phyloP scores from a whole-genome alignment of 2,113 vertebrate species.

The Cromileptes altivelis region DNA sequence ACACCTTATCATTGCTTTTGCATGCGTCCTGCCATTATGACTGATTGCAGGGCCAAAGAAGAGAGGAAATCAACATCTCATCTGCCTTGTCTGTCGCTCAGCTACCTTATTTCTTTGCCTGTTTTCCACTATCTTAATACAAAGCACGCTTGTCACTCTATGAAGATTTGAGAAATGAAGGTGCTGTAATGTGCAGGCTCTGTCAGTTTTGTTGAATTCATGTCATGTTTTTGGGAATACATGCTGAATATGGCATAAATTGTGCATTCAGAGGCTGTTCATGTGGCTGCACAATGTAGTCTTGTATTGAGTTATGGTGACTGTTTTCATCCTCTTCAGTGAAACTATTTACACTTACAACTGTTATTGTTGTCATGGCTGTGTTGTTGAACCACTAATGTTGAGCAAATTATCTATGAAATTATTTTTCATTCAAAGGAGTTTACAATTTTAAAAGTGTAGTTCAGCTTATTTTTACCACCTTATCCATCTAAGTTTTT shows the following conservation, averaged over 20 bases:
- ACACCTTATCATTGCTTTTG: slow-evolving; percentile 76
- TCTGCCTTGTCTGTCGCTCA: slow-evolving; percentile 30
- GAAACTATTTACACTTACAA: neutral
- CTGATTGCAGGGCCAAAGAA: slow-evolving; percentile 77
- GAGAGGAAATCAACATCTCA: slow-evolving; percentile 67
- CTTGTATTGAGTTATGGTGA: neutral
- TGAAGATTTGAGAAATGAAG: slow-evolving; percentile 31
- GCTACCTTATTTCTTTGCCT: slow-evolving; percentile 39
- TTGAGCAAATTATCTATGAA: neutral
- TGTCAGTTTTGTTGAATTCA: slow-evolving; percentile 14
- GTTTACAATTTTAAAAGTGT: neutral
- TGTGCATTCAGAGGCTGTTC: slow-evolving; percentile 9
- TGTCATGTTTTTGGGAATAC: slow-evolving; percentile 12
- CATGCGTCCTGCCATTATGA: slow-evolving; percentile 62
- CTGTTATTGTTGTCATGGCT: neutral
- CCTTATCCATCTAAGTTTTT: neutral
- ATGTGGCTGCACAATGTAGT: slow-evolving; percentile 8
- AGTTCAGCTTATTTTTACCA: neutral
- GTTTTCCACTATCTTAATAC: slow-evolving; percentile 33
- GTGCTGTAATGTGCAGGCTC: neutral
- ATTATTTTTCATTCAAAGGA: neutral
- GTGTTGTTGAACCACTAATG: neutral
- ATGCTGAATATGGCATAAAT: slow-evolving; percentile 5
- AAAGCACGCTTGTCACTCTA: slow-evolving; percentile 18
- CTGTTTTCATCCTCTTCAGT: neutral